phyloP scores from a whole-genome alignment of 2,113 vertebrate genomes.

The Gymnorhina tibicen region DNA sequence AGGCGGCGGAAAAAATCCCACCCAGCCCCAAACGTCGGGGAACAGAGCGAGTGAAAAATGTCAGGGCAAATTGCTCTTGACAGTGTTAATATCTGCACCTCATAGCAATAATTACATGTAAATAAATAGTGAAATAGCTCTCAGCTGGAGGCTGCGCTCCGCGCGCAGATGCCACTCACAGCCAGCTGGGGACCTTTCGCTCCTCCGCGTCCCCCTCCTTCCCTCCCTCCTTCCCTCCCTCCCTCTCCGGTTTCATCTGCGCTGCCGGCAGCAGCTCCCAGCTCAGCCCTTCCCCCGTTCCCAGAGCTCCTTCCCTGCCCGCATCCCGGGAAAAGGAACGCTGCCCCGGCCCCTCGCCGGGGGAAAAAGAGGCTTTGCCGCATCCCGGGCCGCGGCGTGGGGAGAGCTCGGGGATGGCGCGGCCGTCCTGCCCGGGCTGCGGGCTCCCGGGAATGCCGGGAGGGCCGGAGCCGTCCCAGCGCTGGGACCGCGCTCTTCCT shows the following conservation, averaged over 20 bases:
- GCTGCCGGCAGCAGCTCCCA: not conserved
- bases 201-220: not conserved
- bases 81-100: slow-evolving; percentile 99
- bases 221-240: not conserved
- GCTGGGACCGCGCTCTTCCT: not conserved
- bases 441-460: not conserved
- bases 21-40: slow-evolving; percentile 78
- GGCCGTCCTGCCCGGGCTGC: not conserved
- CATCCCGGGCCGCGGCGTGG: not conserved
- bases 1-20: slow-evolving; percentile 1
- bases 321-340: not conserved
- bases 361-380: not conserved
- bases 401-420: not conserved
- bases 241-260: not conserved
- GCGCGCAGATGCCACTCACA: slow-evolving; percentile 76
- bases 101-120: slow-evolving; percentile 99
- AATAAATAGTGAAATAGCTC: slow-evolving; percentile 99
- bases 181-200: slow-evolving; percentile 86
- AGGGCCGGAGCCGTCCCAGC: not conserved
- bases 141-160: slow-evolving; percentile 91
- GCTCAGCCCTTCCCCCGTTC: not conserved
- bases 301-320: not conserved
- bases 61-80: slow-evolving; percentile 99
- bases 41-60: slow-evolving; percentile 92
- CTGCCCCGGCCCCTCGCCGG: not conserved